Conservation (phyloP, 2,888 invertebrate genomes). For the Trichogramma dendrolimi region DNA sequence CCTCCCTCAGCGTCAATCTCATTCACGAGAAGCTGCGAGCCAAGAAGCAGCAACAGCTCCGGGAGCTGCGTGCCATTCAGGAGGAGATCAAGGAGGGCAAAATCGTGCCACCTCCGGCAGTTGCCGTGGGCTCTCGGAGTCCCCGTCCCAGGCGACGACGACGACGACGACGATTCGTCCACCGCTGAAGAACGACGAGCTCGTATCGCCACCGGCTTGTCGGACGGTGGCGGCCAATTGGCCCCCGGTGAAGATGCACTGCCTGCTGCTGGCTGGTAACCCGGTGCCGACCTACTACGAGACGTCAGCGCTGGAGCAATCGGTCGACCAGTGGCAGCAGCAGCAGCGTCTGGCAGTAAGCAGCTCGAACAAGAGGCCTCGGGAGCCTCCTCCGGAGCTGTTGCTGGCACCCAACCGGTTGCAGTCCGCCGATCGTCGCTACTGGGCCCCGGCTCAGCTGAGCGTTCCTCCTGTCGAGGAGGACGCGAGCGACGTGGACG, state of each 20-base stretch:
- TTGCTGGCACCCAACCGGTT: constrained; percentile 66
- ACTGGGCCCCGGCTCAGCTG: constrained; percentile 41
- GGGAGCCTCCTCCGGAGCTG: constrained; percentile 76
- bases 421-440: constrained; percentile 29
- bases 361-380: constrained; percentile 54
- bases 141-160: constrained; percentile 42
- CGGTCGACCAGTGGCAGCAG: constrained; percentile 12
- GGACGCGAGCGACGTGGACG: constrained; percentile 50
- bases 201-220: constrained; percentile 37
- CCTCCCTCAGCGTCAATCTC: constrained; percentile 57
- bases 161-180: constrained; percentile 46
- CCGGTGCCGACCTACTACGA: constrained; percentile 44
- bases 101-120: constrained; percentile 62
- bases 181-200: constrained; percentile 60
- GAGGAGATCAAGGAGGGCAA: constrained; percentile 85
- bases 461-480: constrained; percentile 30
- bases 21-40: constrained; percentile 83
- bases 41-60: constrained; percentile 82
- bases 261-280: constrained; percentile 32
- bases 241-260: constrained; percentile 51
- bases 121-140: constrained; percentile 45
- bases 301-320: constrained; percentile 36
- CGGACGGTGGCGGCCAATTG: constrained; percentile 39
- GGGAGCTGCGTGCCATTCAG: constrained; percentile 75
- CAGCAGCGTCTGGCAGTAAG: constrained; percentile 40